phyloP scores from a whole-genome alignment of 92 coral and sea anemone species.

The Micromussa lordhowensis region DNA sequence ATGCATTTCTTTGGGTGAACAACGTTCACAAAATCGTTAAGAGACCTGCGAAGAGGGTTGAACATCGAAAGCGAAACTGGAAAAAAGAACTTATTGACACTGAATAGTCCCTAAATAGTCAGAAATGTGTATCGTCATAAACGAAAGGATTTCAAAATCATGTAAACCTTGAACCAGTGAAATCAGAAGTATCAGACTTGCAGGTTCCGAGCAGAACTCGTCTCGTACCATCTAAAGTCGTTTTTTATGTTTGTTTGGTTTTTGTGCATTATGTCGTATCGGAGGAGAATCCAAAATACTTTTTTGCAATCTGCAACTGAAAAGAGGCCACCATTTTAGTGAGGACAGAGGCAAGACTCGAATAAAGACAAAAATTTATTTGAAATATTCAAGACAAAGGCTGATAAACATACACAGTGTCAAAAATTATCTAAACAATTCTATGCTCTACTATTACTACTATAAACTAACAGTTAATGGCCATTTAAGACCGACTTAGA shows the following conservation, averaged over 20 bases:
- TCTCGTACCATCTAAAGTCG: background rate
- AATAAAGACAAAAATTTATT: background rate
- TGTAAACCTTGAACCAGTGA: conserved; percentile 7
- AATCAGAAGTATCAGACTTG: background rate
- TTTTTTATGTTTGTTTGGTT: background rate
- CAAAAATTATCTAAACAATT: background rate
- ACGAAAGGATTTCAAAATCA: background rate
- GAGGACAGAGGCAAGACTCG: conserved; percentile 1
- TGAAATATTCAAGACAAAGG: no score
- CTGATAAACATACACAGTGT: no score
- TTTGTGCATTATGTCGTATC: conserved; percentile 13
- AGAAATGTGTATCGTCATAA: conserved; percentile 5
- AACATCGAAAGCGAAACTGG: background rate
- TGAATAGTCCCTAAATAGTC: background rate
- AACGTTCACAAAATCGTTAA: no score
- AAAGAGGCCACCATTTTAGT: background rate
- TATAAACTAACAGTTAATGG: conserved; percentile 19
- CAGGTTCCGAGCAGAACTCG: background rate
- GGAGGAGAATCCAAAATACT: background rate
- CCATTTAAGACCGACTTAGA: conserved; percentile 14
- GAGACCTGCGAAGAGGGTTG: no score
- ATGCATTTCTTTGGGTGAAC: no score
- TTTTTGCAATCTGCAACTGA: conserved; percentile 12
- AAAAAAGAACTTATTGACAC: background rate
- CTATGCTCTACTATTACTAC: background rate